Evolutionary conservation across 2,888 invertebrate genomes (phyloP).

Genomic region (Ligdia adustata): DNA sequence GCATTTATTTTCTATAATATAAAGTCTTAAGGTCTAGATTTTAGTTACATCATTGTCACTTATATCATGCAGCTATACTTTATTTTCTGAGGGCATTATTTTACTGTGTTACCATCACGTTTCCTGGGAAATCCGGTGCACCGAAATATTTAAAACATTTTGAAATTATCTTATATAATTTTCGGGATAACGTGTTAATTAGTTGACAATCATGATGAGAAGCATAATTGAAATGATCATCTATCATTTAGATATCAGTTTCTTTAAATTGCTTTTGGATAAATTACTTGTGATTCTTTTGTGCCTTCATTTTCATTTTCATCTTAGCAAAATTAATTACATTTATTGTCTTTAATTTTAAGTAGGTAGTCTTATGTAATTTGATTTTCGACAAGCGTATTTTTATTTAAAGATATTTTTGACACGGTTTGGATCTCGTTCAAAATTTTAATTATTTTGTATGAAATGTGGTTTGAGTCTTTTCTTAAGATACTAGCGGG

Average conservation of each 20-base stretch:
- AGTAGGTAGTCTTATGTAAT: conserved; percentile 67
- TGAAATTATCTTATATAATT: conserved; percentile 9
- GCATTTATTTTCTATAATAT: conserved; percentile 63
- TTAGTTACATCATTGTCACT: conserved; percentile 39
- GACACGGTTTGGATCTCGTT: conserved; percentile 68
- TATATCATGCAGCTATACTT: conserved; percentile 27
- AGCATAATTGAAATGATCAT: no score
- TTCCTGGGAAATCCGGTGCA: conserved; percentile 21
- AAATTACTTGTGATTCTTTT: no score
- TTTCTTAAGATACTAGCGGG: conserved; percentile 64
- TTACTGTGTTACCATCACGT: conserved; percentile 21
- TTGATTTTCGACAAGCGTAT: conserved; percentile 56
- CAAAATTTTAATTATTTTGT: conserved; percentile 60
- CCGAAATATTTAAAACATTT: conserved; percentile 10
- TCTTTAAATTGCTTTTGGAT: no score
- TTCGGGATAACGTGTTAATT: conserved; percentile 11
- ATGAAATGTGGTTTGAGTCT: conserved; percentile 44
- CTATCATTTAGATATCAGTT: no score
- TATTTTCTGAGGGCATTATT: conserved; percentile 24
- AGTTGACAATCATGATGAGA: background rate
- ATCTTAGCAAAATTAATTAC: conserved; percentile 37
- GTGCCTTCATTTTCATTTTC: conserved; percentile 37
- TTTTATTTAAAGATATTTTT: conserved; percentile 50
- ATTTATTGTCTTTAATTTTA: conserved; percentile 60
- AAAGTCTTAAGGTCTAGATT: conserved; percentile 50